Base-by-base conservation (phyloP, 1,140 invertebrate species). In the Drosophila sechellia region DNA sequence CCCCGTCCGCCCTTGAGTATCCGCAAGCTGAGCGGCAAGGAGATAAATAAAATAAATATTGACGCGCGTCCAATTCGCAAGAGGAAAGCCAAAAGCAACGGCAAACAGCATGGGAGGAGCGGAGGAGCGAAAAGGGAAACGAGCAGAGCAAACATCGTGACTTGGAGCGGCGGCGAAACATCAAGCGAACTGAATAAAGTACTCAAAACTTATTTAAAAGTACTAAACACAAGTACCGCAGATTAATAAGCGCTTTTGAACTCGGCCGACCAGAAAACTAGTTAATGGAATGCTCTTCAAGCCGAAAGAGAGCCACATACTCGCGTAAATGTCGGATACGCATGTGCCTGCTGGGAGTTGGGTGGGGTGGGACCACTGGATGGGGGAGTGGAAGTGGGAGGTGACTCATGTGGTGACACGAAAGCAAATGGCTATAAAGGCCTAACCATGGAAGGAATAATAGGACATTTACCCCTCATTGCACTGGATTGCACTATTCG, bases 201-300 rank as follows among this genome's bases (percentile, higher is more conserved):
- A 85, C 90, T 91, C 85, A 91, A 91, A 87, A 90, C 79, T 77
- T 91, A 86, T 91, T 91, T 91, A 90, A 89, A 91, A 89, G 81
- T 84, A 91, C 81, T 89, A 91, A 91, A 87, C 77, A 81, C 90
- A 90, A 91, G 85, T 85, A 91, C 85, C 68, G 87, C 72, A 90
- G 89, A 91, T 91, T 91, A 91, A 91, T 91, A 91, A 91, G 81
- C 75, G 85, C 83, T 81, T 91, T 91, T 91, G 90, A 91, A 91
- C 72, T 91, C 90, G 78, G 77, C 90, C 90, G 90, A 87, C 85
- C 85, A 91, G 90, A 91, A 91, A 91, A 91, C 79, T 84, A 86
- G 81, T 90, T 89, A 81, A 83, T 86, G 71, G 58, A 50, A 76
- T 60, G 78, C 59, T 15, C 37, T 15, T 27, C 1, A 27, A 34